Evolutionary conservation across 2,888 invertebrate genomes (phyloP).

Genomic region (Slavum lentiscoides): DNA sequence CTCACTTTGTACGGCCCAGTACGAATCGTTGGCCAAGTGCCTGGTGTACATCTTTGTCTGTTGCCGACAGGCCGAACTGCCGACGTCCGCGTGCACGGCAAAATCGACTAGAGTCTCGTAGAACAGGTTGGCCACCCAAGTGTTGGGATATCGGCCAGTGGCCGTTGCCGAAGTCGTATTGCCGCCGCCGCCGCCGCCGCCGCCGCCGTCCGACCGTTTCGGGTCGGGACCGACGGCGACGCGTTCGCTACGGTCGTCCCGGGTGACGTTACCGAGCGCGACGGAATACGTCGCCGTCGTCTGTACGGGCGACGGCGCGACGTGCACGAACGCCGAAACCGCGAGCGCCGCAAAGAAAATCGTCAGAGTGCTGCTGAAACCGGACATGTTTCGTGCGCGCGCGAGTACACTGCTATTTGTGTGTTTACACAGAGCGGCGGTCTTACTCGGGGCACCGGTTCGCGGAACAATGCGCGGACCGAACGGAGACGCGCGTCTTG

Average conservation of each 20-base stretch:
- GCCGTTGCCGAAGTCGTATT: no score
- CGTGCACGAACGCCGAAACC: neutral
- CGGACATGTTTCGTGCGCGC: neutral
- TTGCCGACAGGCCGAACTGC: slow-evolving; percentile 54
- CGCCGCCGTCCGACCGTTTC: no score
- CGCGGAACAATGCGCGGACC: neutral
- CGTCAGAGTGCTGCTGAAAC: neutral
- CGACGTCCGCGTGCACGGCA: neutral
- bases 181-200: no score
- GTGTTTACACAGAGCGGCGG: neutral
- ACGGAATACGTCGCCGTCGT: no score
- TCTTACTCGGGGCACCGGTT: neutral
- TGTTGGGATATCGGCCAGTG: neutral
- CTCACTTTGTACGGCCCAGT: slow-evolving; percentile 34
- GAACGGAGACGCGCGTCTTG: no score
- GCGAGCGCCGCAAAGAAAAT: neutral
- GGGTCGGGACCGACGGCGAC: neutral
- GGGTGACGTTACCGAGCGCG: no score
- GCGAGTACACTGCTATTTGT: no score
- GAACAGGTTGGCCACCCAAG: slow-evolving; percentile 10
- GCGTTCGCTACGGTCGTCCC: neutral
- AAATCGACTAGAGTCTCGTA: slow-evolving; percentile 25
- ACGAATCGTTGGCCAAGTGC: slow-evolving; percentile 17
- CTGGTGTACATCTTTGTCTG: slow-evolving; percentile 24
- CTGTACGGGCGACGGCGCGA: neutral